phyloP scores from a whole-genome alignment of 1,140 invertebrate genomes.

The Planococcus citri region DNA sequence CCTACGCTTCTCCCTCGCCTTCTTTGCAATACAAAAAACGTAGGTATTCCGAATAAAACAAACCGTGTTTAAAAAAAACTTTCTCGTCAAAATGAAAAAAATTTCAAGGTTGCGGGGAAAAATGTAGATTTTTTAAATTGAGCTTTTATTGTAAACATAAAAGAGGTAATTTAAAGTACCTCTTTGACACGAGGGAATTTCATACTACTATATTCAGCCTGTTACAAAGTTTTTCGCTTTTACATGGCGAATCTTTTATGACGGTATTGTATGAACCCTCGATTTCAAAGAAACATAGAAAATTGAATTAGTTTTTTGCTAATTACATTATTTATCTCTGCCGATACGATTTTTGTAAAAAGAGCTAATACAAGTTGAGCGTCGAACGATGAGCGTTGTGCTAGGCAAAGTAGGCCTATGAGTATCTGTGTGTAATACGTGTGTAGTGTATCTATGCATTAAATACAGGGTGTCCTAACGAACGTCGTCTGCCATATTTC shows the following conservation, averaged over 20 bases:
- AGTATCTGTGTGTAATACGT: too few relatives aligned
- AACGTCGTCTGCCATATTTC: too few relatives aligned
- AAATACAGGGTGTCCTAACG: too few relatives aligned
- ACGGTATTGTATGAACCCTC: neutral
- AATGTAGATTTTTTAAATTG: neutral
- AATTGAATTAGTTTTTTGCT: slow-evolving; percentile 3
- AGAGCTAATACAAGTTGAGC: neutral
- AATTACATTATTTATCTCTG: neutral
- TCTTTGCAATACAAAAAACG: too few relatives aligned
- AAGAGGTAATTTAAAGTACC: neutral
- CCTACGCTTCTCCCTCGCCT: too few relatives aligned
- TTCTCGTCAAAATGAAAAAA: neutral
- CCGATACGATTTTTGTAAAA: neutral
- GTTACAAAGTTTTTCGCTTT: too few relatives aligned
- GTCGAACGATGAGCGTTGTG: too few relatives aligned
- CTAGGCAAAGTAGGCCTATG: too few relatives aligned
- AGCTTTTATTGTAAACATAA: neutral
- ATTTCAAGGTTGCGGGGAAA: neutral
- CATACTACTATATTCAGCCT: too few relatives aligned
- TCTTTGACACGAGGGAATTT: neutral
- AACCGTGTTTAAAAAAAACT: too few relatives aligned
- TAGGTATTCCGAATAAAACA: too few relatives aligned
- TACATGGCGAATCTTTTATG: neutral
- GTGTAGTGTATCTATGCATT: too few relatives aligned
- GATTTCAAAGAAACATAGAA: neutral